Conservation (phyloP, 1,140 invertebrate genomes). For the Zaprionus africanus region DNA sequence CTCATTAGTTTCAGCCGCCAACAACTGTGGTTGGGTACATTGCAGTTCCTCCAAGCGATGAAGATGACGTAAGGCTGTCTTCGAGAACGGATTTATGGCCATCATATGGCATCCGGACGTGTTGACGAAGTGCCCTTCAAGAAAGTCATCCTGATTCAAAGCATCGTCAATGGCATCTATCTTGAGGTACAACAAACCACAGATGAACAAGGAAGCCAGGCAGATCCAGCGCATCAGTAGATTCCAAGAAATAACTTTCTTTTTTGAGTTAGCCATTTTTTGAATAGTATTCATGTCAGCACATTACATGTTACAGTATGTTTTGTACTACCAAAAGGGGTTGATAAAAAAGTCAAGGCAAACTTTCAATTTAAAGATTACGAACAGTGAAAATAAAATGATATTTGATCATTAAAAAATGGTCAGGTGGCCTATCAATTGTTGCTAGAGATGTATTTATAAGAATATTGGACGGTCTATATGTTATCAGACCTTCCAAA, state of each 20-base stretch:
- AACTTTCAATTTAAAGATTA: too few species aligned
- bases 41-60: background rate
- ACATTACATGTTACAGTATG: too few species aligned
- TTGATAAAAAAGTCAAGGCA: too few species aligned
- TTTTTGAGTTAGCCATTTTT: background rate
- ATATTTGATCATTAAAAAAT: too few species aligned
- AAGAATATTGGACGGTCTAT: too few species aligned
- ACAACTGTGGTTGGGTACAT: conserved; percentile 1
- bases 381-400: too few species aligned
- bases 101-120: conserved; percentile 41
- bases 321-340: too few species aligned
- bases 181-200: conserved; percentile 14
- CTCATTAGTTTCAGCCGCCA: background rate
- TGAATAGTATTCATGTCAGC: too few species aligned
- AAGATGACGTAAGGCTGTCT: background rate
- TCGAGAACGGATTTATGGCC: conserved; percentile 20
- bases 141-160: background rate
- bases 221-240: background rate
- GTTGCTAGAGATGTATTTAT: too few species aligned
- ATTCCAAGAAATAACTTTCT: background rate
- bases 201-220: conserved; percentile 12
- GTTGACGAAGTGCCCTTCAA: conserved; percentile 43
- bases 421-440: too few species aligned
- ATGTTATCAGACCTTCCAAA: too few species aligned
- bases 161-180: background rate